Conservation (phyloP, 1,140 invertebrate species). For the Archegozetes longisetosus region DNA sequence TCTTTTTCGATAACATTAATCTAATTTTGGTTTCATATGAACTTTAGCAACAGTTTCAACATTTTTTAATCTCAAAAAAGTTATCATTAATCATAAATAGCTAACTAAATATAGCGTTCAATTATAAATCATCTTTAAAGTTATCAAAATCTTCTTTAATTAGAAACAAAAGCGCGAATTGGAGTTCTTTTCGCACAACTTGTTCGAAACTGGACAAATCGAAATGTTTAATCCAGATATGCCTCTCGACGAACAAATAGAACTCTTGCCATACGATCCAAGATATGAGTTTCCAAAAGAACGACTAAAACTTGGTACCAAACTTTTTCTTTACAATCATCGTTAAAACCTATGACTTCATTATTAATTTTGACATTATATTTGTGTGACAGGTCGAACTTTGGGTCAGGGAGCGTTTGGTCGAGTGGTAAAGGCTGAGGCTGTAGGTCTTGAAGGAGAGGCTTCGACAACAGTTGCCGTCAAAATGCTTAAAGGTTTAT, state of each 20-base stretch:
- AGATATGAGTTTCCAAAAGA: constrained; percentile 39
- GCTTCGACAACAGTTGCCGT: constrained; percentile 19
- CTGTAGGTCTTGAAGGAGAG: constrained; percentile 27
- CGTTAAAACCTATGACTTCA: constrained; percentile 62
- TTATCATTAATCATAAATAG: too few relatives aligned
- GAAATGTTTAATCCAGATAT: constrained; percentile 21
- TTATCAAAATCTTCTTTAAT: constrained; percentile 12
- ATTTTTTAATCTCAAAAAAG: too few relatives aligned
- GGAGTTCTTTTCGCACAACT: constrained; percentile 17
- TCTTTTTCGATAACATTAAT: too few relatives aligned
- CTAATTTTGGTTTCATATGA: too few relatives aligned
- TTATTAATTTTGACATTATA: background rate
- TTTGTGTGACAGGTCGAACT: background rate
- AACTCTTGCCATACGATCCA: constrained; percentile 60
- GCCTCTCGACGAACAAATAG: constrained; percentile 22
- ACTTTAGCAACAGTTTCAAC: too few relatives aligned
- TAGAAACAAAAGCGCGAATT: constrained; percentile 19
- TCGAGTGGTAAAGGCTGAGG: constrained; percentile 67
- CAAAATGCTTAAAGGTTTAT: constrained; percentile 24
- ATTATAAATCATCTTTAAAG: too few relatives aligned
- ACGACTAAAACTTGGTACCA: constrained; percentile 14
- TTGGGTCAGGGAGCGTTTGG: constrained; percentile 83
- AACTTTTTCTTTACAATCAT: constrained; percentile 65
- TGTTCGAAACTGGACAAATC: constrained; percentile 18
- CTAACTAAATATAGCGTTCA: too few relatives aligned